Evolutionary conservation across 2,888 invertebrate species (phyloP), one percentile per base, ranked within the genome.

Genomic region (Aphrophora alni): DNA sequence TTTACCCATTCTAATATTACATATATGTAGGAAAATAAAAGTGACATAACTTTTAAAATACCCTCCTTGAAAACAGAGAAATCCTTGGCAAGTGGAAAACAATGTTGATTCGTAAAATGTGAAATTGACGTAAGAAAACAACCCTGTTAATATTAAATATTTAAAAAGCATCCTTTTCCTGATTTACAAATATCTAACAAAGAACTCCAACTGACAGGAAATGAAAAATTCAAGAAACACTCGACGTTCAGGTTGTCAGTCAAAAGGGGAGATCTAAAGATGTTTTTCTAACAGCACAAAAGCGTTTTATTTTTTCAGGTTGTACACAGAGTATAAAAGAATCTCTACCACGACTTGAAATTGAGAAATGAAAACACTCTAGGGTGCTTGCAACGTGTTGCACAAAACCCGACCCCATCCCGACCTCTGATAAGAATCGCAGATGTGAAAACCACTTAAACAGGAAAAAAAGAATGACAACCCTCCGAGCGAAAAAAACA

Each of bases 401-500:
- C 59, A 59, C 21, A 59, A 59, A n/a, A 14, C 44, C 44, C 44
- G 8, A 14, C 44, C 21, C 59, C 59, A 7, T n/a, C 21, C 59
- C 59, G n/a, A 21, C 59, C 21, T 14, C 59, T 8, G 59, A 59
- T 59, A 59, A 59, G 59, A 59, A 59, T 59, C 59, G 59, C 59
- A 59, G 59, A 59, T 59, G 59, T 59, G 59, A 59, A 33, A 59
- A 59, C 59, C 59, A 59, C 59, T 59, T 59, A 59, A 59, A 21
- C 3, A 7, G 12, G 10, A 21, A 59, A 59, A 44, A 59, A 59
- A 59, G 59, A 59, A 59, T 59, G 59, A 59, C 59, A 59, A 59
- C 59, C 59, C 59, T 59, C 21, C n/a, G n/a, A 59, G 59, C 59
- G 59, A 59, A 59, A 59, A 59, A 59, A 59, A 59, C 59, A 59